These are phyloP conservation scores for Philonicus albiceps DNA, from an alignment of 2,888 invertebrate genomes.

Conservation along the genomic window DNA sequence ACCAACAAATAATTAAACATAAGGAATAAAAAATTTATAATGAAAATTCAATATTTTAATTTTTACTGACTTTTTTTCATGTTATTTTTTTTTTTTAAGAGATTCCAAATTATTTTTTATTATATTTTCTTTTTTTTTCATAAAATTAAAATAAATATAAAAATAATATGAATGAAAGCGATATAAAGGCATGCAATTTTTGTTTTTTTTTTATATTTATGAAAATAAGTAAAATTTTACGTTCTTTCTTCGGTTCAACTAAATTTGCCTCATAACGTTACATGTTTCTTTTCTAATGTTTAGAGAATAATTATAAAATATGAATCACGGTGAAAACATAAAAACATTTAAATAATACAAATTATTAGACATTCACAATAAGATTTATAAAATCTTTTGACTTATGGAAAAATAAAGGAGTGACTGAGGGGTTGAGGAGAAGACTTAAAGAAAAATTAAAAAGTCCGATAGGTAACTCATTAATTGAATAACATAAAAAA, in stretches of 20 bases:
- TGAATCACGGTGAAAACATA: slow-evolving; percentile 5
- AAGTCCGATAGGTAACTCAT: background rate
- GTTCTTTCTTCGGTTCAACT: slow-evolving; percentile 47
- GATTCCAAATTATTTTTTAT: slow-evolving; percentile 21
- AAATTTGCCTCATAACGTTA: slow-evolving; percentile 57
- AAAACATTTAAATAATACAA: slow-evolving; percentile 1
- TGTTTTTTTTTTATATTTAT: slow-evolving; percentile 39
- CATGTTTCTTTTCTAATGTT: slow-evolving; percentile 53
- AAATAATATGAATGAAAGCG: slow-evolving; percentile 45
- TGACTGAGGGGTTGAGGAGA: background rate
- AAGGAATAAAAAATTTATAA: background rate
- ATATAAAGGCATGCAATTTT: slow-evolving; percentile 43
- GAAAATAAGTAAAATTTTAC: slow-evolving; percentile 48
- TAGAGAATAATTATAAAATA: slow-evolving; percentile 10
- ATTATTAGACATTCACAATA: slow-evolving; percentile 19
- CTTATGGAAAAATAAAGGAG: background rate
- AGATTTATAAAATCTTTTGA: background rate
- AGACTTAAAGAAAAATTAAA: background rate
- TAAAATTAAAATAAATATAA: background rate
- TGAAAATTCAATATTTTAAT: background rate
- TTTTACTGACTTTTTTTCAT: slow-evolving; percentile 28
- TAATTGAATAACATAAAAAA: background rate
- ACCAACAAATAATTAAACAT: background rate
- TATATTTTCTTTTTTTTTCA: slow-evolving; percentile 26
- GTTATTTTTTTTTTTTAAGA: background rate